phyloP scores from a whole-genome alignment of 2,113 vertebrate genomes.

The Mixornis gularis region DNA sequence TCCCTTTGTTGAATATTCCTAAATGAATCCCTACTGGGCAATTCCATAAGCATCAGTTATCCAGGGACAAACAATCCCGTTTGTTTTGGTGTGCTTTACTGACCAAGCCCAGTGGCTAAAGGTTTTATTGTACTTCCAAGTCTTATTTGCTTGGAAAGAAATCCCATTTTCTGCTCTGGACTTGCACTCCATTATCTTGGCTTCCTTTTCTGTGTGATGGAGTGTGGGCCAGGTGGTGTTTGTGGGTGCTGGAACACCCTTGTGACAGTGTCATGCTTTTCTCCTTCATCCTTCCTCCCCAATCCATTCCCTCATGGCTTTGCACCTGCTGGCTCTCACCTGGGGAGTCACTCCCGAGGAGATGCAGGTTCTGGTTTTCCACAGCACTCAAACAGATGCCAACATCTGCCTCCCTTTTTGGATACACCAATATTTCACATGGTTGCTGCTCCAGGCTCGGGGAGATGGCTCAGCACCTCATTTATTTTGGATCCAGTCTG shows the following conservation, averaged over 20 bases:
- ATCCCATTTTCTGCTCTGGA: not conserved
- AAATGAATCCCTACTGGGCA: not conserved
- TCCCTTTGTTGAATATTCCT: not conserved
- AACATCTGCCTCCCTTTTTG: not conserved
- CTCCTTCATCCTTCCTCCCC: not conserved
- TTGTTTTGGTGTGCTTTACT: not conserved
- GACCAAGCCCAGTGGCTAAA: accelerated
- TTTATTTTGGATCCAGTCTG: not conserved
- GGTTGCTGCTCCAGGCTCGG: not conserved
- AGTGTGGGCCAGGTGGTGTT: not conserved
- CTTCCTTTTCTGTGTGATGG: not conserved
- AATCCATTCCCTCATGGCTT: not conserved
- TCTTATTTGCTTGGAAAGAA: not conserved
- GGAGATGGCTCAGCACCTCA: not conserved
- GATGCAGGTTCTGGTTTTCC: not conserved
- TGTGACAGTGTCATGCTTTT: not conserved
- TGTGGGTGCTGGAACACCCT: not conserved
- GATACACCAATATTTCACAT: not conserved
- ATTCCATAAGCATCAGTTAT: not conserved
- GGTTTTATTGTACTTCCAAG: not conserved
- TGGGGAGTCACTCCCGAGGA: not conserved
- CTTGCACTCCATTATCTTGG: not conserved
- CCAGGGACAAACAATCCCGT: not conserved
- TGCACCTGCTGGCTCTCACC: not conserved
- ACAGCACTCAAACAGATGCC: not conserved